A percentile compares a stretch with the other conserved stretches of the same genome.
phyloP scores from a whole-genome alignment of 2,113 vertebrate genomes.

The Phylloscopus trochilus region DNA sequence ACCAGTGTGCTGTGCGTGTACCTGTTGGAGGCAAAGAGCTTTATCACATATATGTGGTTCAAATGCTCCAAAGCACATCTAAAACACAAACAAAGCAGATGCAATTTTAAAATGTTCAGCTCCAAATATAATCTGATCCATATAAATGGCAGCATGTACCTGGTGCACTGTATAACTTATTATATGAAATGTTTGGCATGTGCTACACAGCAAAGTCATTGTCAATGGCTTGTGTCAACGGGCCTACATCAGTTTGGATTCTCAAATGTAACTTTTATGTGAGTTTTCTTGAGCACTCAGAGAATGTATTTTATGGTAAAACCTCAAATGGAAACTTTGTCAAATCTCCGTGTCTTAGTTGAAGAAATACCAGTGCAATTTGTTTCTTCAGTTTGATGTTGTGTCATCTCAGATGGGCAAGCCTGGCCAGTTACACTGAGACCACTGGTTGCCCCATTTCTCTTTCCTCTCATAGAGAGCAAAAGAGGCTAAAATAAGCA shows the following conservation, averaged over 20 bases:
- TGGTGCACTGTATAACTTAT: neutral
- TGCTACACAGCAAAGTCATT: neutral
- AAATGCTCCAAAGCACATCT: neutral
- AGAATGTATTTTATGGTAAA: neutral
- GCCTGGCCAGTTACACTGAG: neutral
- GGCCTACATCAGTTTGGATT: neutral
- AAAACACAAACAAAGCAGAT: neutral
- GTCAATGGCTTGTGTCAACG: neutral
- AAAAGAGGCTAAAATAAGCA: neutral
- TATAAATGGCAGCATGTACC: neutral
- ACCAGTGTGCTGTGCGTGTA: rapidly evolving
- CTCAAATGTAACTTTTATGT: neutral
- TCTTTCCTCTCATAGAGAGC: neutral
- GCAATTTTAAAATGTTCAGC: neutral
- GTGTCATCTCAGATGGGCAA: neutral
- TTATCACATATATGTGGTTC: neutral
- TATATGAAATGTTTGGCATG: neutral
- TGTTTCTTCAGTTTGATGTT: neutral
- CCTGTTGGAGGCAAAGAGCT: neutral
- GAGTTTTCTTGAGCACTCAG: neutral
- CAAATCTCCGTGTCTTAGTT: neutral
- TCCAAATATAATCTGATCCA: neutral
- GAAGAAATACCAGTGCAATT: neutral
- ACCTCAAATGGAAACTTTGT: neutral
- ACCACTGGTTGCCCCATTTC: neutral